Conservation (phyloP, 2,113 vertebrate species). For the Stegastes partitus region DNA sequence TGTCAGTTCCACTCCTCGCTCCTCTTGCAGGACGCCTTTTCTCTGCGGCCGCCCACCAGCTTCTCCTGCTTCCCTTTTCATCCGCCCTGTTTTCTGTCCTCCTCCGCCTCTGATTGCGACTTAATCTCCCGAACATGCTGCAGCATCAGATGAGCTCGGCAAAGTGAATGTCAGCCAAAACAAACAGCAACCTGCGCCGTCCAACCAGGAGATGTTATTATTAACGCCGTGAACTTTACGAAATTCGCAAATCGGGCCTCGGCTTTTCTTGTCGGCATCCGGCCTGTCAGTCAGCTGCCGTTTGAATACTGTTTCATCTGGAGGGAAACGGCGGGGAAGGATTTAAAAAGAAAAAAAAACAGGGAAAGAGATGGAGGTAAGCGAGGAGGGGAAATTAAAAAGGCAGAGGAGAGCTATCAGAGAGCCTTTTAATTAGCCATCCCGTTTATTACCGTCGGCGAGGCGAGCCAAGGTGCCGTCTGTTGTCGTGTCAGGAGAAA, state of each 20-base stretch:
- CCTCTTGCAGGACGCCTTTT: conserved; percentile 5
- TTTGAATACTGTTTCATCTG: conserved; percentile 19
- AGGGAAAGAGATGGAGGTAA: conserved; percentile 25
- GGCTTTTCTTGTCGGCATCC: background rate
- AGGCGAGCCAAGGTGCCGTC: conserved; percentile 58
- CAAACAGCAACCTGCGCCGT: conserved; percentile 25
- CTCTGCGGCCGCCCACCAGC: background rate
- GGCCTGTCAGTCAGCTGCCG: background rate
- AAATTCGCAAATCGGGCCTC: conserved; percentile 9
- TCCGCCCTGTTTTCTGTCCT: too few species aligned
- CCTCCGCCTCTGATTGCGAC: conserved; percentile 16
- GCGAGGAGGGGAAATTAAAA: conserved; percentile 76
- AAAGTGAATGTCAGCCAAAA: conserved; percentile 60
- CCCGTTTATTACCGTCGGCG: conserved; percentile 70
- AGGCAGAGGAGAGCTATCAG: conserved; percentile 75
- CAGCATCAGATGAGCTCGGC: conserved; percentile 56
- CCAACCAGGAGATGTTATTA: conserved; percentile 28
- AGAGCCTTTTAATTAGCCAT: conserved; percentile 80
- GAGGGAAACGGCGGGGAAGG: too few species aligned
- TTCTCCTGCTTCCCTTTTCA: too few species aligned
- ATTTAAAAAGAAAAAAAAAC: background rate
- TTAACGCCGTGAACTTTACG: conserved; percentile 50
- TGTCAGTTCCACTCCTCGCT: conserved; percentile 49
- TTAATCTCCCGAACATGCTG: conserved; percentile 56
- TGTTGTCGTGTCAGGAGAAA: conserved; percentile 64